Evolutionary conservation across 1,140 invertebrate genomes (phyloP), one percentile per base, ranked within the genome.

Genomic region (Zeugodacus cucurbitae): DNA sequence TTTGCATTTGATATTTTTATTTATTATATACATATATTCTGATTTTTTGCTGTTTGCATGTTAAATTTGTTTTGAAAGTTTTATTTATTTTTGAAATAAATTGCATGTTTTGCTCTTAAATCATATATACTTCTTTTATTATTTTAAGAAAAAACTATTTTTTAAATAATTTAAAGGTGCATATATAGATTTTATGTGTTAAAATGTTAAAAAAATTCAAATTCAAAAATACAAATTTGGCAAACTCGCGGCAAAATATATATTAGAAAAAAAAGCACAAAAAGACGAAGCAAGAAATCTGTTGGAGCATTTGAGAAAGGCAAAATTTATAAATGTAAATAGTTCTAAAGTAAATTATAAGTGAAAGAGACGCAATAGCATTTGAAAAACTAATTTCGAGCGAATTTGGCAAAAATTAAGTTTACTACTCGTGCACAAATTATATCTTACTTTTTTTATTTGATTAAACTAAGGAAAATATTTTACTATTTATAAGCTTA

Each of bases 151-250:
- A 82, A 10, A 26, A 5, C 44, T 82, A 78, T 22, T 78, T 78
- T 78, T 44, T 82, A 14, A 22, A 82, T 48, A 20, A 82, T n/a
- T 29, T n/a, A 82, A 82, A 82, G 74, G 74, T 82, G 74, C 74
- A 82, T 82, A 82, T 82, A 82, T 82, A 82, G 74, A 29, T 48
- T 82, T 82, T 26, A 17, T 34, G 48, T 32, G n/a, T 48, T n/a
- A 29, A 48, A 48, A 26, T 74, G n/a, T n/a, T n/a, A n/a, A n/a
- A n/a, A n/a, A 14, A 82, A 54, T 70, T 70, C 14, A 54, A 82
- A n/a, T 78, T n/a, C 37, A 29, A 48, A 82, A 48, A 29, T 48
- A 37, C 11, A 82, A 48, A 48, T 74, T 62, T 74, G 34, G 67
- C 34, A 74, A 41, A 54, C 48, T 74, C 17, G 17, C 5, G 29